phyloP scores from a whole-genome alignment of 2,888 invertebrate species.

The Polyploca ridens region DNA sequence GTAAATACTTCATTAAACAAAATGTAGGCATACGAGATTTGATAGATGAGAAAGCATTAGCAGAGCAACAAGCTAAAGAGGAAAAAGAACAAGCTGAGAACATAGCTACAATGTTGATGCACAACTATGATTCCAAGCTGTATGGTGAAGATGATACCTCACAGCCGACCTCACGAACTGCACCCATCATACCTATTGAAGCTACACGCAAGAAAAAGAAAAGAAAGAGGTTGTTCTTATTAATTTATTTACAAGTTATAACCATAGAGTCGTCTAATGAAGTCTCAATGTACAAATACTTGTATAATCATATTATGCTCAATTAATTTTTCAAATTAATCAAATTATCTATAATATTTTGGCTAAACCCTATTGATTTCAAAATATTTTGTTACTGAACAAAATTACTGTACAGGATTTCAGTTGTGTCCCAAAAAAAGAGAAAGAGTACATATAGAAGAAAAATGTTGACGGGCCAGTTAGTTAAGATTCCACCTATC shows the following conservation, averaged over 20 bases:
- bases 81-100: slow-evolving; percentile 68
- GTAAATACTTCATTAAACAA: background rate
- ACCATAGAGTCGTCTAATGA: no score
- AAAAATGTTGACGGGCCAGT: no score
- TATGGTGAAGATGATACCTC: slow-evolving; percentile 79
- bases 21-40: background rate
- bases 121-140: slow-evolving; percentile 66
- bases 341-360: no score
- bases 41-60: slow-evolving; percentile 54
- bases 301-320: no score
- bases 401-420: no score
- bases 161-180: slow-evolving; percentile 72
- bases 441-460: no score
- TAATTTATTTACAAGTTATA: background rate
- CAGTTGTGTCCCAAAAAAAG: no score
- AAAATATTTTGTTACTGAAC: no score
- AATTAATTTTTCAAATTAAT: no score
- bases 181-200: slow-evolving; percentile 67
- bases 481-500: no score
- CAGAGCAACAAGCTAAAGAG: slow-evolving; percentile 62
- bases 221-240: slow-evolving; percentile 62
- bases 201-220: slow-evolving; percentile 73
- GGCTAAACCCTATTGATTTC: no score
- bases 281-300: no score
- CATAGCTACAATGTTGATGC: slow-evolving; percentile 63